Conservation (phyloP, 2,888 invertebrate species). For the Glaucopsyche alexis region DNA sequence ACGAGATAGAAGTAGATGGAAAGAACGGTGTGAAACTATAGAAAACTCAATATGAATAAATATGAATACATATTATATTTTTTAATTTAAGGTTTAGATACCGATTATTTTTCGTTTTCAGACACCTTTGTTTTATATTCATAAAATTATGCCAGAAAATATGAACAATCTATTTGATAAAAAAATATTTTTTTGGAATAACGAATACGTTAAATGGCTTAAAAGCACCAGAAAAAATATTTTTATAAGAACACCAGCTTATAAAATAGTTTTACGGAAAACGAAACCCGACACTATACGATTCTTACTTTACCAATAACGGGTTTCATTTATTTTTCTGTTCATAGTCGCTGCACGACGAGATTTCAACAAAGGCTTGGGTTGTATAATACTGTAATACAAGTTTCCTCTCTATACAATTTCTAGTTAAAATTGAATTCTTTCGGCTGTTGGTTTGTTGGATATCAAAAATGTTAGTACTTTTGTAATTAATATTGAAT, state of each 20-base stretch:
- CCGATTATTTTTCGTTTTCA: too few relatives aligned
- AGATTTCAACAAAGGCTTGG: slow-evolving; percentile 27
- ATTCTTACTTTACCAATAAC: slow-evolving; percentile 27
- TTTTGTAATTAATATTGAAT: neutral
- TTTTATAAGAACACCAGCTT: neutral
- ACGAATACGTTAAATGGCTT: too few relatives aligned
- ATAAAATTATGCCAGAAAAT: too few relatives aligned
- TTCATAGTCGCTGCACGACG: slow-evolving; percentile 28
- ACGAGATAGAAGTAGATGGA: too few relatives aligned
- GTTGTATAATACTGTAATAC: slow-evolving; percentile 25
- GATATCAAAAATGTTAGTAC: neutral
- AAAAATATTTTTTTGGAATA: too few relatives aligned
- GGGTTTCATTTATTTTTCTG: slow-evolving; percentile 32
- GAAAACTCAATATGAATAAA: neutral
- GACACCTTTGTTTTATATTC: too few relatives aligned
- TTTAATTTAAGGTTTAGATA: too few relatives aligned
- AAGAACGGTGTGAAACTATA: neutral
- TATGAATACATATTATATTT: too few relatives aligned
- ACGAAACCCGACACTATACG: slow-evolving; percentile 1
- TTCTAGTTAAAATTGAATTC: slow-evolving; percentile 25
- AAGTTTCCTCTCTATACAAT: slow-evolving; percentile 27
- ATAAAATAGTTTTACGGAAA: slow-evolving; percentile 18
- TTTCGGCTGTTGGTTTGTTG: neutral
- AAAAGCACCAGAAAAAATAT: too few relatives aligned
- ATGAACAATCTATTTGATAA: too few relatives aligned